A percentile compares a stretch with the other conserved stretches of the same genome.
These are phyloP conservation scores for Ornithoptera alexandrae DNA, from an alignment of 2,888 invertebrate genomes.

Conservation along the genomic window DNA sequence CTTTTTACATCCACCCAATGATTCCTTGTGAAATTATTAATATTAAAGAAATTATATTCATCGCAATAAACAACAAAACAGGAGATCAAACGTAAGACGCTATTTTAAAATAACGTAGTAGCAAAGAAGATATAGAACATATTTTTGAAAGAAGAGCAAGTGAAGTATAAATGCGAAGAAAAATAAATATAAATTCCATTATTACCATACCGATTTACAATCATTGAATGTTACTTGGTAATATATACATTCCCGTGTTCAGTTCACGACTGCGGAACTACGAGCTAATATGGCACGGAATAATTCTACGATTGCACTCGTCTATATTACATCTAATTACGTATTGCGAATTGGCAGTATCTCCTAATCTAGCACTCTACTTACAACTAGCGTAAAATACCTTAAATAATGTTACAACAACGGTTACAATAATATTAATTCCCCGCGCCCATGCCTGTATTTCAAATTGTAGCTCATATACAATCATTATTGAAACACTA, in stretches of 20 bases:
- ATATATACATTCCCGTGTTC: too few species aligned
- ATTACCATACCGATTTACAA: not conserved
- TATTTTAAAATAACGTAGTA: too few species aligned
- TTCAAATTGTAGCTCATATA: too few species aligned
- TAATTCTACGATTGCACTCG: constrained; percentile 20
- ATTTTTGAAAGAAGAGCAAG: too few species aligned
- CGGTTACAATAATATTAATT: not conserved
- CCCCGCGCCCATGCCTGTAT: too few species aligned
- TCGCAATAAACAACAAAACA: too few species aligned
- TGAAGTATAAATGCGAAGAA: not conserved
- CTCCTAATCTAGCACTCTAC: constrained; percentile 21
- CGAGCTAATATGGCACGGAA: constrained; percentile 31
- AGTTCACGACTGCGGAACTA: constrained; percentile 4
- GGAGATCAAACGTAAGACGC: too few species aligned
- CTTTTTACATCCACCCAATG: too few species aligned
- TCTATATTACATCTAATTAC: constrained; percentile 5
- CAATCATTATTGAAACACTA: too few species aligned
- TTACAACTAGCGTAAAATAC: constrained; percentile 8
- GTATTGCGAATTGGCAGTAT: constrained; percentile 4
- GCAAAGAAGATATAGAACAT: too few species aligned
- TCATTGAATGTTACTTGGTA: not conserved
- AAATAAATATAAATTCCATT: not conserved
- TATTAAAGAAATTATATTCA: too few species aligned
- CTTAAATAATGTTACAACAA: not conserved
- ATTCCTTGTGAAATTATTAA: too few species aligned